Base-by-base conservation (phyloP, 2,797 vertebrate species). In the Schizothorax lantsangensis region DNA sequence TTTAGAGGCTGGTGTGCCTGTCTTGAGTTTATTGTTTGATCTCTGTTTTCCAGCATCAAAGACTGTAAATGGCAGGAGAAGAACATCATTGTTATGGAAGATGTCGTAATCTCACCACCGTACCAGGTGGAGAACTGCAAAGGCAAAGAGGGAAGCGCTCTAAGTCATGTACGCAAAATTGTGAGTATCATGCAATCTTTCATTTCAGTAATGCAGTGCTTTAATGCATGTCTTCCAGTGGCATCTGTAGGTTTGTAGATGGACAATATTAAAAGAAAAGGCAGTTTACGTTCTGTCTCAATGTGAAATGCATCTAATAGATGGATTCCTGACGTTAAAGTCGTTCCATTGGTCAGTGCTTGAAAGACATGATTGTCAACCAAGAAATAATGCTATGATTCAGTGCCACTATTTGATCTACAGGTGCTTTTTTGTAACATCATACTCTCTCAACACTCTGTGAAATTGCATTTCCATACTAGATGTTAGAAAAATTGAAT, bases 21-120 rank as follows among this genome's bases (percentile, higher is more conserved):
- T 36, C 30, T 64, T 26, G 1, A 40, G 52, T 72, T 83, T 64
- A 30, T 30, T 3, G 36, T 71, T 38, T 38, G 52, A 84, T 81
- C 9, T 81, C 6, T 71, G 88, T 84, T 89, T 88, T 80, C 73
- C 94, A 99, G 98, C 95, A 99, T 99, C 96, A 99, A 99, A 95
- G 98, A 99, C 96, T 99, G 98, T 97, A 99, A 99, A 97, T 99
- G 98, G 98, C 98, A 99, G 96, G 98, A 99, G 97, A 99, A 99
- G 96, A 99, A 98, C 97, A 99, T 99, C 87, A 97, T 99, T 89
- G 98, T 99, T 96, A 99, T 99, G 98, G 98, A 99, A 91, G 98
- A 99, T 87, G 98, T 99, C 72, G 94, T 98, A 91, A 99, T 99
- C 93, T 97, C 98, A 86, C 98, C 98, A 92, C 98, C 98, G 21